Conservation (phyloP, 2,797 vertebrate genomes). For the Heliangelus exortis region DNA sequence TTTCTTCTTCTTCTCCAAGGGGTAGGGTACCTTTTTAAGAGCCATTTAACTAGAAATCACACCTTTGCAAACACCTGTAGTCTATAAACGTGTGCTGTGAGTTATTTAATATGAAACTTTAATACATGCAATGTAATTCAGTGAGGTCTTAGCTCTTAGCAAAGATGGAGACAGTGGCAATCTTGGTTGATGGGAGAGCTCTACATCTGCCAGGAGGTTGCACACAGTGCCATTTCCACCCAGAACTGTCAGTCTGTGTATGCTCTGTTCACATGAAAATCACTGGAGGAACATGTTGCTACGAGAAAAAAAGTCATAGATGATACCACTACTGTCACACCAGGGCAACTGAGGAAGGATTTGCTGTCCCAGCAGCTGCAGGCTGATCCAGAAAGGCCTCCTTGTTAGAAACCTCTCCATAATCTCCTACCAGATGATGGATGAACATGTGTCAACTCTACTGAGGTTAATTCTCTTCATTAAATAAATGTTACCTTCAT, state of each 20-base stretch:
- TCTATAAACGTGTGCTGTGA: background rate
- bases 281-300: background rate
- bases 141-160: background rate
- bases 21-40: background rate
- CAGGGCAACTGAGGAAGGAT: background rate
- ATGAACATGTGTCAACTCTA: background rate
- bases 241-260: background rate
- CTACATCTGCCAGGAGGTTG: background rate
- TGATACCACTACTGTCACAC: fast-evolving
- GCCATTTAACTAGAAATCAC: background rate
- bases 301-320: background rate
- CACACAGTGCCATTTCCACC: background rate
- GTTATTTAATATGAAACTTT: background rate
- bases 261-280: background rate
- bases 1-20: background rate
- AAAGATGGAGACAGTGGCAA: background rate
- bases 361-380: background rate
- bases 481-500: background rate
- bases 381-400: background rate
- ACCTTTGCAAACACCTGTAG: background rate
- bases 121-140: background rate
- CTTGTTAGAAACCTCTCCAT: background rate
- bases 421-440: background rate
- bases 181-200: background rate
- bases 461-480: background rate